Evolutionary conservation across 2,888 invertebrate species (phyloP).

Genomic region (Epirrhoe tristata): DNA sequence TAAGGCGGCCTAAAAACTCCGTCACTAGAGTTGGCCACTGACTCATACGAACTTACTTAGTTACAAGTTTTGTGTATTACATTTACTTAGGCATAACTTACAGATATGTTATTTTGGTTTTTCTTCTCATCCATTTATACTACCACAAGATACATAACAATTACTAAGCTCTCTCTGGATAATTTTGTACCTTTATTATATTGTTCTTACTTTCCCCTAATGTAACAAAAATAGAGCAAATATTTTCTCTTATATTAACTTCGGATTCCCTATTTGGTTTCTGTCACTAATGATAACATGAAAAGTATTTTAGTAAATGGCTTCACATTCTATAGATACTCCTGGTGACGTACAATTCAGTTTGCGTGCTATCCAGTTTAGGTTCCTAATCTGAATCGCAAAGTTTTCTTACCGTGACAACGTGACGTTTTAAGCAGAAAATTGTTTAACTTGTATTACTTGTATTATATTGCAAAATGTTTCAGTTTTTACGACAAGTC

Average conservation of each 20-base stretch:
- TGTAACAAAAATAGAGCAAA: background rate
- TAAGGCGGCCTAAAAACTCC: too few species aligned
- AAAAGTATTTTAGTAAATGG: background rate
- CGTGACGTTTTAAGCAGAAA: too few species aligned
- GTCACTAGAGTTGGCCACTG: too few species aligned
- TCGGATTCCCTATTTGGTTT: background rate
- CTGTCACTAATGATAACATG: background rate
- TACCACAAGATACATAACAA: background rate
- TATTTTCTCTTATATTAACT: background rate
- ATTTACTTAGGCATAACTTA: background rate
- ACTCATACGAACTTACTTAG: too few species aligned
- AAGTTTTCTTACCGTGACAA: too few species aligned
- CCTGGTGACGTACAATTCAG: background rate
- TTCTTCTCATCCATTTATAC: background rate
- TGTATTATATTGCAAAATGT: too few species aligned
- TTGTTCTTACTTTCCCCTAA: background rate
- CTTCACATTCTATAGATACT: background rate
- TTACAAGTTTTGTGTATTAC: background rate
- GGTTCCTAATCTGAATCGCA: too few species aligned
- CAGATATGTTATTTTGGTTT: background rate
- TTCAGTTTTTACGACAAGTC: too few species aligned
- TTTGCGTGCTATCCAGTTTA: too few species aligned
- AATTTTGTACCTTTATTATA: background rate
- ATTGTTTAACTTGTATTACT: too few species aligned
- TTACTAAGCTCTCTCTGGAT: background rate